Conservation (phyloP, 92 coral and sea anemone species). For the Siderastrea radians region DNA sequence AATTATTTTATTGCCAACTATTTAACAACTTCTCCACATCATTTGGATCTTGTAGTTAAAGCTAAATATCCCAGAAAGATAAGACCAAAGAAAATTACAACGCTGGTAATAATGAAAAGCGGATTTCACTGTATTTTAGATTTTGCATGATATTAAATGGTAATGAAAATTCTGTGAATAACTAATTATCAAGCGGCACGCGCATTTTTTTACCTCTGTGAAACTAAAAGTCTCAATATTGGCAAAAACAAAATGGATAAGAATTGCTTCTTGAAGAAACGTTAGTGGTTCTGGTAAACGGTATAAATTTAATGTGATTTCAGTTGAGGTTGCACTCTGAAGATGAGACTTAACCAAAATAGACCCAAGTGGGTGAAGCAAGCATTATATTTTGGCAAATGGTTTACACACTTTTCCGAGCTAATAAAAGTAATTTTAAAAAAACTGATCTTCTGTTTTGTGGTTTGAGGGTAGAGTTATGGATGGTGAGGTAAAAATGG, state of each 20-base stretch:
- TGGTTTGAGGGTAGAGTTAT: conserved; percentile 85
- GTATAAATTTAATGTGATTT: conserved; percentile 29
- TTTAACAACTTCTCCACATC: conserved; percentile 34
- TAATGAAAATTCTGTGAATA: conserved; percentile 8
- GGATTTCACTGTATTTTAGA: neutral
- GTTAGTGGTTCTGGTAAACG: conserved; percentile 12
- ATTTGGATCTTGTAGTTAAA: neutral
- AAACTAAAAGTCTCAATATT: conserved; percentile 4
- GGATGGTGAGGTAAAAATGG: conserved; percentile 60
- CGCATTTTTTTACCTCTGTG: neutral
- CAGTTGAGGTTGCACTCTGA: conserved; percentile 37
- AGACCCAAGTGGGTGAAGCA: conserved; percentile 2
- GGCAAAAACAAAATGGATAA: neutral
- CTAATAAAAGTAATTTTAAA: conserved; percentile 19
- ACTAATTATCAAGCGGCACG: neutral
- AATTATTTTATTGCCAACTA: conserved; percentile 15
- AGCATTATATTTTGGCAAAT: neutral
- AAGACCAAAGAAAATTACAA: neutral
- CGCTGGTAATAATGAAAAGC: neutral
- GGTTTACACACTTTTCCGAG: conserved; percentile 8
- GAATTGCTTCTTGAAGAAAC: conserved; percentile 7
- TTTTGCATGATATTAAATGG: conserved; percentile 10
- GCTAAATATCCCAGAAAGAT: neutral
- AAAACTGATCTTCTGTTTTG: conserved; percentile 62
- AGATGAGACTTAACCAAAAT: conserved; percentile 13